Base-by-base conservation (phyloP, 2,113 vertebrate species). In the Micronycteris hirsuta region DNA sequence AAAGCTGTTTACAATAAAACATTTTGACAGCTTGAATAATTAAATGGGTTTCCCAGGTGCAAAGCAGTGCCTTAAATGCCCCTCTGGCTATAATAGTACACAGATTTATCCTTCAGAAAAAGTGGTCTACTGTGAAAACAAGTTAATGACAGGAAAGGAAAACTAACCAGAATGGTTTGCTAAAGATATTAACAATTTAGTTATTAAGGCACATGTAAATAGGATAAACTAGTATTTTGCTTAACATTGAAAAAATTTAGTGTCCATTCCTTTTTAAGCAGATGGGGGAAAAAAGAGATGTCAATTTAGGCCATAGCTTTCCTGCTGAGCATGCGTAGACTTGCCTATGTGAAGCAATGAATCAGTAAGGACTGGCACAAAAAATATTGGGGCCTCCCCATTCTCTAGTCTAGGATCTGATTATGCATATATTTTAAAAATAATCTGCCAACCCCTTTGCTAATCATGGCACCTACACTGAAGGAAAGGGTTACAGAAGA, bases 1-100 rank as follows among this genome's bases (percentile, higher is more conserved):
- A 98, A 98, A 97, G 93, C 95, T 97, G 96, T 98, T 98, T 98
- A 97, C 98, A 97, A 97, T 98, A 98, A 98, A 98, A 97, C 95
- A 97, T 97, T 98, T 98, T 98, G 98, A 98, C 98, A 98, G 97
- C 41, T 38, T 41, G 28, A 97, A 97, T 98, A 98, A 98, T 98
- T 98, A 98, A 98, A 98, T 45, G 84, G 93, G 78, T 98, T 98
- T 98, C 97, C 97, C 98, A 98, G 97, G 98, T 98, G 98, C 97
- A 98, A 96, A 97, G 80, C 94, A 86, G 83, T 97, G 96, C 97
- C 97, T 98, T 98, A 98, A 98, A 97, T 97, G 96, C 86, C 97
- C 97, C 96, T 98, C 96, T 97, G 97, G 98, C 98, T 98, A 96
- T 93, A 97, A 73, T 92, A 86, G 93, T 68, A 52, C 92, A 97